Conservation (phyloP, 2,113 vertebrate genomes). For the Phyllostomus hastatus region DNA sequence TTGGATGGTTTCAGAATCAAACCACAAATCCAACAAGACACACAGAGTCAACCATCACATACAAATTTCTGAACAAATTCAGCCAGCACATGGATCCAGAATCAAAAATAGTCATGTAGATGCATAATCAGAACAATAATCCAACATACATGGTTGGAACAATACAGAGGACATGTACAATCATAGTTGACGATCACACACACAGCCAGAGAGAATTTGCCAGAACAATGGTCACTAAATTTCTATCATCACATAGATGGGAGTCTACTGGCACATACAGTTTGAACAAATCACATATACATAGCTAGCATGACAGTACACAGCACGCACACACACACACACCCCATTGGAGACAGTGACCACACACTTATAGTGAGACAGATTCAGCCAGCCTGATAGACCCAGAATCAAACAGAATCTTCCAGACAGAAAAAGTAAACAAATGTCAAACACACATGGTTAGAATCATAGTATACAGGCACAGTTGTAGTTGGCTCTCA, state of each 20-base stretch:
- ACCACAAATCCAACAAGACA: background rate
- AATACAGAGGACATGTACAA: background rate
- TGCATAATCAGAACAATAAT: background rate
- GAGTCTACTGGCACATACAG: background rate
- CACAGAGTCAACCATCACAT: background rate
- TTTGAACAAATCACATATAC: background rate
- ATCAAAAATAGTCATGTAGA: background rate
- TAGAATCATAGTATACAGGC: background rate
- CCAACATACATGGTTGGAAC: background rate
- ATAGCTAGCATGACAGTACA: background rate
- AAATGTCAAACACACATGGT: conserved; percentile 6
- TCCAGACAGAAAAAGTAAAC: background rate
- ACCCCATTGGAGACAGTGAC: background rate
- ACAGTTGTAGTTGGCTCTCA: background rate
- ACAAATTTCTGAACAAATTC: background rate
- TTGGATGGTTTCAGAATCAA: conserved; percentile 25
- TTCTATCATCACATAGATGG: background rate
- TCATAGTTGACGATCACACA: background rate
- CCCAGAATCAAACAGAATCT: conserved; percentile 19
- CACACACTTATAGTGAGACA: background rate
- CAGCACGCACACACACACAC: background rate
- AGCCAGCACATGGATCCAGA: background rate
- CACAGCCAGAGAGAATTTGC: conserved; percentile 25
- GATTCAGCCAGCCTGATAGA: background rate
- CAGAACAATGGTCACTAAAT: conserved; percentile 4